Base-by-base conservation (phyloP, 2,113 vertebrate genomes). In the Pseudorhombus dupliciocellatus region DNA sequence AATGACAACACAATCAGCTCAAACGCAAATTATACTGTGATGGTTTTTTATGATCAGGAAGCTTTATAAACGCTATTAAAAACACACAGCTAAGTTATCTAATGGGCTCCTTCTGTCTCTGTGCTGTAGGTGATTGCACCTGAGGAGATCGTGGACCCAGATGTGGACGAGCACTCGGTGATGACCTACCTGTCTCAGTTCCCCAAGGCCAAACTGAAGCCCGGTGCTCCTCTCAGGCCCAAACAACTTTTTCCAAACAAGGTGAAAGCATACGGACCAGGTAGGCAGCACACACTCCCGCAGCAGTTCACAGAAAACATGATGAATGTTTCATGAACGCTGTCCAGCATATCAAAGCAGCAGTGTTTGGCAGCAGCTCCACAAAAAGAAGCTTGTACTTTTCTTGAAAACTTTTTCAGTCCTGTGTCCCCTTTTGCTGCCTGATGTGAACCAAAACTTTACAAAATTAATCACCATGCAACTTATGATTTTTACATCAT, bases 151-250 rank as follows among this genome's bases (percentile, higher is more conserved):
- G 96, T 97, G 84, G 96, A 97, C 87, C 96, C 96, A 83, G 94
- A 97, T 24, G 96, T 97, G 81, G 96, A 97, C 15, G 96, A 97
- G 72, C 96, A 97, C 80, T 97, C 96, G 0, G 96, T 97, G 69
- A 97, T 97, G 96, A 97, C 96, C 31, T 97, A 97, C 92, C 91
- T 97, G 83, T 97, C 96, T 60, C 96, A 97, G 93, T 97, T 97
- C 89, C 96, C 96, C 53, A 97, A 97, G 72, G 94, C 96, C 52
- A 97, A 97, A 73, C 94, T 97, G 63, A 97, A 97, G 79, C 96
- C 96, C 0, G 96, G 96, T 0, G 96, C 96, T 60, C 93, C 95
- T 54, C 80, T 96, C 26, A 94, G 75, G 59, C 81, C 94, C 59
- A 97, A 94, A 81, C 94, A 95, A 73, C 90, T 97, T 67, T 91